These are phyloP conservation scores for Coptodon bakossiorum DNA, from an alignment of 2,113 vertebrate genomes.

Conservation along the genomic window DNA sequence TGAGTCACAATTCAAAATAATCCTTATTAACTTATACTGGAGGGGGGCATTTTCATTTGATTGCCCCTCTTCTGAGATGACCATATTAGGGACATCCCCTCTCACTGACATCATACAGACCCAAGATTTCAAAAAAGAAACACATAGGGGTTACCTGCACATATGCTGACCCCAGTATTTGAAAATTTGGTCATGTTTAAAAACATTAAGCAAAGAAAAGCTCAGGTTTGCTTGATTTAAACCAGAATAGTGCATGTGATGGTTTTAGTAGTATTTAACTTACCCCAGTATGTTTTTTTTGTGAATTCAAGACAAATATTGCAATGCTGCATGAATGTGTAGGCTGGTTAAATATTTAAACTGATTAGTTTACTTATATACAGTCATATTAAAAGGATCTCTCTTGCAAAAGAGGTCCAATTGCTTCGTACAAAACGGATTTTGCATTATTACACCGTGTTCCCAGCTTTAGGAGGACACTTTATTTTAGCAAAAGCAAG, in stretches of 20 bases:
- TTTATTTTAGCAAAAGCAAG: neutral
- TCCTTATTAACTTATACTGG: neutral
- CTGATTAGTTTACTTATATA: neutral
- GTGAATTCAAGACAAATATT: neutral
- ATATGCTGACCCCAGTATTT: neutral
- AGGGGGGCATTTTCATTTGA: neutral
- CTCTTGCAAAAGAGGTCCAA: neutral
- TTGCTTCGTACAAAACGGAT: neutral
- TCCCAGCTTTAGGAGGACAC: accelerated
- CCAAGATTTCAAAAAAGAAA: neutral
- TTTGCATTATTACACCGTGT: neutral
- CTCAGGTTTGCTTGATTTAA: neutral
- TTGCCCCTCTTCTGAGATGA: neutral
- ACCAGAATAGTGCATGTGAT: neutral
- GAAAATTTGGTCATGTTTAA: neutral
- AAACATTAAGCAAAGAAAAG: neutral
- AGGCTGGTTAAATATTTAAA: neutral
- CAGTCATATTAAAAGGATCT: neutral
- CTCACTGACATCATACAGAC: accelerated
- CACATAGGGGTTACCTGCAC: neutral
- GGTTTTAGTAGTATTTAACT: neutral
- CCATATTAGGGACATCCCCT: neutral
- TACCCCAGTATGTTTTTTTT: accelerated
- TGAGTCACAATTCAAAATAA: neutral
- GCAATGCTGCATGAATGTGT: neutral